These are phyloP conservation scores for Butorides virescens DNA, from an alignment of 2,113 vertebrate species.

Conservation along the genomic window DNA sequence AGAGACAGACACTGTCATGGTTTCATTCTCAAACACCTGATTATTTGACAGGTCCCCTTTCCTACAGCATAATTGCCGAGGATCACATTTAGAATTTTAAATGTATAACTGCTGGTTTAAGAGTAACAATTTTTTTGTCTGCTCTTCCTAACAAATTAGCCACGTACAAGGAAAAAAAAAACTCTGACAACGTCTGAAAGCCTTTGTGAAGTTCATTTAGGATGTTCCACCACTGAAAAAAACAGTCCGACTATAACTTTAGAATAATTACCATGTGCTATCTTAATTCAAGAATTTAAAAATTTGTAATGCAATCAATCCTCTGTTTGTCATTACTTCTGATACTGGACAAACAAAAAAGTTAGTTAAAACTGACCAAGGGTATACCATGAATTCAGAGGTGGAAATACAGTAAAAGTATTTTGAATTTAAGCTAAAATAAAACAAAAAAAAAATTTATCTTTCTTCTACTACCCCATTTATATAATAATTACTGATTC, in stretches of 20 bases:
- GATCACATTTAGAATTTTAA: background rate
- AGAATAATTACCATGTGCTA: background rate
- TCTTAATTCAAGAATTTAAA: background rate
- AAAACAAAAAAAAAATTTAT: background rate
- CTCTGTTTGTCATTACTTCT: background rate
- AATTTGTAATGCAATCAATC: background rate
- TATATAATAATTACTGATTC: background rate
- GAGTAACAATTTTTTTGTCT: background rate
- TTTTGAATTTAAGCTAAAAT: background rate
- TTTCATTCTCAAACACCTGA: background rate
- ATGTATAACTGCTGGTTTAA: background rate
- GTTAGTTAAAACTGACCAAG: background rate
- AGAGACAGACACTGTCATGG: background rate
- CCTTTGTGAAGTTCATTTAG: background rate
- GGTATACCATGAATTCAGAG: background rate
- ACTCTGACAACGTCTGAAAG: background rate
- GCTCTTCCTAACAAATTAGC: background rate
- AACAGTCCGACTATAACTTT: background rate
- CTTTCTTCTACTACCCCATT: background rate
- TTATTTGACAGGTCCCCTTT: background rate
- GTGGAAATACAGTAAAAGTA: background rate
- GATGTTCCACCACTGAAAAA: background rate
- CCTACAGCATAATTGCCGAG: background rate
- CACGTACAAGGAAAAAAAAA: background rate
- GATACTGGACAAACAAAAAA: background rate